phyloP scores from a whole-genome alignment of 35 echinoderm and acorn worm species.

The Patiria miniata region DNA sequence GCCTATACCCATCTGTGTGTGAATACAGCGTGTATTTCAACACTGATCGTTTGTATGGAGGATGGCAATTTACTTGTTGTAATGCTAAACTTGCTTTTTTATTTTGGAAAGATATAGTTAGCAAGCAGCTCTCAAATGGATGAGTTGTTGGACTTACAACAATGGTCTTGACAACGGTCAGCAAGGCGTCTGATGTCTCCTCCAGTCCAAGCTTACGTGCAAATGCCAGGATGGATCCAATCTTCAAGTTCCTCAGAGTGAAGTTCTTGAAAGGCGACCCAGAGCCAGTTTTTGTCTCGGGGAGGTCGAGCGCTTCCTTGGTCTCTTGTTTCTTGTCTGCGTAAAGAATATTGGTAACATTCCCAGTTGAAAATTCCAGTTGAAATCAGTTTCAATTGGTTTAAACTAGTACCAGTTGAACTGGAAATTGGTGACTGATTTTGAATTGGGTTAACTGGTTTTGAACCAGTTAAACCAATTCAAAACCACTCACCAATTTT shows the following conservation, averaged over 20 bases:
- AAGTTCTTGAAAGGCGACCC: constrained; percentile 33
- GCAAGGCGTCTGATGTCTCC: background rate
- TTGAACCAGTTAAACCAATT: too few relatives aligned
- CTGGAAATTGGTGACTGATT: background rate
- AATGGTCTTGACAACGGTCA: constrained; percentile 26
- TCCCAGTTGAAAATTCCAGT: background rate
- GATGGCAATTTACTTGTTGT: too few relatives aligned
- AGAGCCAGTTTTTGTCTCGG: background rate
- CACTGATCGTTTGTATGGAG: too few relatives aligned
- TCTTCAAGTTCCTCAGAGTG: constrained; percentile 30
- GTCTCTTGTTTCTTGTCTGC: background rate
- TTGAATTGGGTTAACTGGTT: background rate
- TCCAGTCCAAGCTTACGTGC: background rate
- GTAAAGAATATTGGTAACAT: background rate
- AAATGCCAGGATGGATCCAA: constrained; percentile 30
- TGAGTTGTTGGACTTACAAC: constrained; percentile 23
- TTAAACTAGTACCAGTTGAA: too few relatives aligned
- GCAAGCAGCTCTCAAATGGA: too few relatives aligned
- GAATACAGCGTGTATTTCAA: too few relatives aligned
- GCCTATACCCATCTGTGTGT: too few relatives aligned
- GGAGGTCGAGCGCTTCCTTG: background rate
- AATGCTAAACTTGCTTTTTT: too few relatives aligned
- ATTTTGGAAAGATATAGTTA: too few relatives aligned
- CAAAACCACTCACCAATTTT: background rate
- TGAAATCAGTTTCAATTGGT: too few relatives aligned